Percentiles rank a stretch among this genome's conserved stretches.
These are phyloP conservation scores for Caenorhabditis plicata DNA, from an alignment of 2,888 invertebrate species.

Conservation along the genomic window DNA sequence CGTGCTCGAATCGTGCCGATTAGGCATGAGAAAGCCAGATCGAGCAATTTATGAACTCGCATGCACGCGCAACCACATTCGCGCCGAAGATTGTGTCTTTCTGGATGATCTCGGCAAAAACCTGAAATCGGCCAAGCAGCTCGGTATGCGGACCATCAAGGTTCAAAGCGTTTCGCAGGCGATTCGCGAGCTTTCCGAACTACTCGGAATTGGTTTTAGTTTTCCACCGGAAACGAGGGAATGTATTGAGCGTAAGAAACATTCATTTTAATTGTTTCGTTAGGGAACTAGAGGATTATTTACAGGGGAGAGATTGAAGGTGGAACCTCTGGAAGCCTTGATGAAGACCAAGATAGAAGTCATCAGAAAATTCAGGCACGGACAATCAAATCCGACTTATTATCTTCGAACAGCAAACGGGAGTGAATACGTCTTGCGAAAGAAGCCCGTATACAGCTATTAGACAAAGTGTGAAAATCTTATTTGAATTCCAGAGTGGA, in stretches of 20 bases:
- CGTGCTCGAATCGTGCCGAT: conserved; percentile 67
- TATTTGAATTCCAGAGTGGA: conserved; percentile 65
- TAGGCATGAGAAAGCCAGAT: conserved; percentile 68
- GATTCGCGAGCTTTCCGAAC: conserved; percentile 20
- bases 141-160: conserved; percentile 68
- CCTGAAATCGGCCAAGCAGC: conserved; percentile 65
- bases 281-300: conserved; percentile 12
- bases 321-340: conserved; percentile 21
- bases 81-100: conserved; percentile 60
- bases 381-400: conserved; percentile 69
- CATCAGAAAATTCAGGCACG: conserved; percentile 64
- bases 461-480: not conserved
- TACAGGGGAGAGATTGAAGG: conserved; percentile 35
- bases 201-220: conserved; percentile 15
- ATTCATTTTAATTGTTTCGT: not conserved
- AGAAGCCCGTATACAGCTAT: conserved; percentile 66
- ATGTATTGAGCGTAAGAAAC: conserved; percentile 31
- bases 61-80: conserved; percentile 52
- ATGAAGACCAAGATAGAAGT: conserved; percentile 8
- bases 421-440: conserved; percentile 67
- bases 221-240: conserved; percentile 39
- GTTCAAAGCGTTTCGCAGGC: conserved; percentile 29
- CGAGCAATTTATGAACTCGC: conserved; percentile 65
- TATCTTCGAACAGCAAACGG: conserved; percentile 65
- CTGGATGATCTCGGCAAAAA: conserved; percentile 68